Evolutionary conservation across 2,113 vertebrate species (phyloP), one percentile per base, ranked within the genome.

Genomic region (Eulacestoma nigropectus): DNA sequence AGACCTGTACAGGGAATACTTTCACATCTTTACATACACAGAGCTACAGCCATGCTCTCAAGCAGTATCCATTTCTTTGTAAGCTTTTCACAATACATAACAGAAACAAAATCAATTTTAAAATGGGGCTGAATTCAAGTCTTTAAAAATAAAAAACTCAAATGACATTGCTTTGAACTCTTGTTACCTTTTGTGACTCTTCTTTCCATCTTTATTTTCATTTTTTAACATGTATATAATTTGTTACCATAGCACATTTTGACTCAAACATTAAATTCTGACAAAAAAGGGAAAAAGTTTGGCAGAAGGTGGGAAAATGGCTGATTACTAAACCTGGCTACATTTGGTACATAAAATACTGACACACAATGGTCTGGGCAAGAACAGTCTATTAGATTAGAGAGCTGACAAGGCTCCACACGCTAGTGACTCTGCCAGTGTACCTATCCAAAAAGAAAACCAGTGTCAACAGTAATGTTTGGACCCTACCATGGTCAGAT

Each of bases 371-470:
- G 81, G 93, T 91, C 95, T 96, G 96, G 94, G 95, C 95, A 97
- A 94, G 96, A 94, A 95, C 92, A 96, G 89, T 90, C 96, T 95
- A 96, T 97, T 96, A 97, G 96, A 97, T 97, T 97, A 95, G 84
- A 50, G 84, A 95, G 89, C 95, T 96, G 93, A 97, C 89, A 89
- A 69, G 81, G 94, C 77, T 96, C 93, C 94, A 96, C 89, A 87
- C 1, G 8, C 93, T 85, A 85, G 52, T 50, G 70, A 87, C 47
- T 94, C 79, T 96, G 96, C 96, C 96, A 97, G 81, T 87, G 74
- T 85, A 92, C 74, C 94, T 93, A 87, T 94, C 93, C 95, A 97
- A 93, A 92, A 95, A 95, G 70, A 87, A 96, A 97, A 96, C 70
- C 76, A 91, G 87, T 83, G 91, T 96, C 94, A 97, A 97, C 96